Percentiles rank a stretch among this genome's conserved stretches.
phyloP scores from a whole-genome alignment of 1,140 invertebrate species.

The Bombyx mandarina region DNA sequence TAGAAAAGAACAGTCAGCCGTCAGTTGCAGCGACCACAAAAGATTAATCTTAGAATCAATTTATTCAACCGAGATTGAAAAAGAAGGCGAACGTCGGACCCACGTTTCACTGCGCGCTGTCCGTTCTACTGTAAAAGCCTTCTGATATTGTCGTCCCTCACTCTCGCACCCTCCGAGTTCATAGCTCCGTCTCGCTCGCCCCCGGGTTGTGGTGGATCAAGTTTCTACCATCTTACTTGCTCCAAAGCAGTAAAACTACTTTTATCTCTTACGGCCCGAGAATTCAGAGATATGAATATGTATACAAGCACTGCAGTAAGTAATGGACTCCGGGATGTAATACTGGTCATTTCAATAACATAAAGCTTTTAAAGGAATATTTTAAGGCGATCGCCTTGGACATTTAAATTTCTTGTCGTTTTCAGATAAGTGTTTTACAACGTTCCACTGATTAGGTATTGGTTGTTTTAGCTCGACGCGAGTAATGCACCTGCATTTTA shows the following conservation, averaged over 20 bases:
- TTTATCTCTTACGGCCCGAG: slow-evolving; percentile 57
- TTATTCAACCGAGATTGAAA: slow-evolving; percentile 66
- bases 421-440: slow-evolving; percentile 13
- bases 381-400: slow-evolving; percentile 18
- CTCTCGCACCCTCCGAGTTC: slow-evolving; percentile 21
- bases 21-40: slow-evolving; percentile 30
- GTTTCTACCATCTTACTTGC: slow-evolving; percentile 67
- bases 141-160: slow-evolving; percentile 43
- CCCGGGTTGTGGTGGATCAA: slow-evolving; percentile 54
- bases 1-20: slow-evolving; percentile 16
- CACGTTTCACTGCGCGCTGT: slow-evolving; percentile 64
- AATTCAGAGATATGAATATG: slow-evolving; percentile 64
- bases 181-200: slow-evolving; percentile 32
- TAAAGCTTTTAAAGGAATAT: slow-evolving; percentile 36
- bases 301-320: slow-evolving; percentile 52
- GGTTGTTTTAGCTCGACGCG: neutral
- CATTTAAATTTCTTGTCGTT: slow-evolving; percentile 19
- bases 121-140: slow-evolving; percentile 68
- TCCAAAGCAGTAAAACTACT: slow-evolving; percentile 63
- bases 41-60: slow-evolving; percentile 66
- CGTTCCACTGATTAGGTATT: neutral
- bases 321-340: slow-evolving; percentile 41
- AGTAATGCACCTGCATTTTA: neutral
- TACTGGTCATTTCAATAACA: slow-evolving; percentile 48
- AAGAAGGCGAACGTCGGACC: slow-evolving; percentile 49